Conservation (phyloP, 2,797 vertebrate genomes). For the Carapus acus region DNA sequence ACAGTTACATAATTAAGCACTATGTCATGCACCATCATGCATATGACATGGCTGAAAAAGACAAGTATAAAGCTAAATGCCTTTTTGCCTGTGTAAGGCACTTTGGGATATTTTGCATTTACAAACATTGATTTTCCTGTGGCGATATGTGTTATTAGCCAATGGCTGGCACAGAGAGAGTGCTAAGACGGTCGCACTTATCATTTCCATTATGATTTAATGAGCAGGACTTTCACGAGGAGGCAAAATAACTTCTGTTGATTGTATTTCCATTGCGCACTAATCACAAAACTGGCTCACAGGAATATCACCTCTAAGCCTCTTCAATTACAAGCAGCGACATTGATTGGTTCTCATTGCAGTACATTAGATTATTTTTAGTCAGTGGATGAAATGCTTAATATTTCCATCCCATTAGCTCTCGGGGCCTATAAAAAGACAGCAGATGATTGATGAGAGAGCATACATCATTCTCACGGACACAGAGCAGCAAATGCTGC, state of each 20-base stretch:
- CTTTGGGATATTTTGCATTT: constrained; percentile 20
- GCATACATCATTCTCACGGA: constrained; percentile 26
- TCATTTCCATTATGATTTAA: constrained; percentile 31
- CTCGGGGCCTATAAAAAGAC: constrained; percentile 35
- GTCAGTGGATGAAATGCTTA: constrained; percentile 34
- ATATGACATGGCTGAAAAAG: too few relatives aligned
- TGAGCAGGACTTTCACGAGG: constrained; percentile 13
- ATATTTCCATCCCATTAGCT: constrained; percentile 56
- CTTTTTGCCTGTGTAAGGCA: constrained; percentile 36
- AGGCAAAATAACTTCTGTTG: constrained; percentile 21
- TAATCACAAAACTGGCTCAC: constrained; percentile 23
- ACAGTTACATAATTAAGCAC: constrained; percentile 55
- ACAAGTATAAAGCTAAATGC: constrained; percentile 25
- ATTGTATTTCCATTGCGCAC: constrained; percentile 20
- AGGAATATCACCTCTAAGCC: constrained; percentile 17
- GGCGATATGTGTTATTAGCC: constrained; percentile 16
- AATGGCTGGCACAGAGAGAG: neutral
- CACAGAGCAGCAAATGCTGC: constrained; percentile 20
- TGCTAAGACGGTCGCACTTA: constrained; percentile 9
- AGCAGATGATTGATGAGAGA: constrained; percentile 30
- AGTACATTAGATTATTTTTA: constrained; percentile 30
- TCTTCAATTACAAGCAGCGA: constrained; percentile 29
- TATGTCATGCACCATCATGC: too few relatives aligned
- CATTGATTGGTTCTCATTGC: constrained; percentile 35
- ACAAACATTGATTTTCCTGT: constrained; percentile 37